phyloP scores from a whole-genome alignment of 2,113 vertebrate species.

The Laticauda laticaudata region DNA sequence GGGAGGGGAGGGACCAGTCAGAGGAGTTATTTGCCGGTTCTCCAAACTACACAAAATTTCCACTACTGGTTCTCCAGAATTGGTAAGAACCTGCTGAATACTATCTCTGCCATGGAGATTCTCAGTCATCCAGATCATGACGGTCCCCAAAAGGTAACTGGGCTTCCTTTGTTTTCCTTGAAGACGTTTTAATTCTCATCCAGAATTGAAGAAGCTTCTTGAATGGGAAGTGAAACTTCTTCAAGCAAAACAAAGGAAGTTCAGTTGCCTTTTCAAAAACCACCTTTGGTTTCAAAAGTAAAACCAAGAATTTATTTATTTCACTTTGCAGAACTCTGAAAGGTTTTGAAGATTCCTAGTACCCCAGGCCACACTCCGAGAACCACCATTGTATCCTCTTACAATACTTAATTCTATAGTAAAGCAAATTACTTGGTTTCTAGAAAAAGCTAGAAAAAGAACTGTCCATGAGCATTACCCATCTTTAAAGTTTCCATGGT shows the following conservation, averaged over 20 bases:
- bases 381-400: not conserved
- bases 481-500: conserved; percentile 35
- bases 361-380: not conserved
- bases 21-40: too few species aligned
- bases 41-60: too few species aligned
- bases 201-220: not conserved
- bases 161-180: not conserved
- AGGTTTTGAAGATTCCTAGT: not conserved
- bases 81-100: too few species aligned
- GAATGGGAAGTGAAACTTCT: not conserved
- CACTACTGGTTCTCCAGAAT: too few species aligned
- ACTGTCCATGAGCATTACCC: conserved; percentile 1
- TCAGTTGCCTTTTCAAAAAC: not conserved
- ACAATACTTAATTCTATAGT: not conserved
- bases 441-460: conserved; percentile 19
- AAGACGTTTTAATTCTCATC: not conserved
- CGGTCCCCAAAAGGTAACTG: not conserved
- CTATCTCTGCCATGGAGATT: not conserved
- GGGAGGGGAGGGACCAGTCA: too few species aligned
- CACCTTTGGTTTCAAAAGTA: not conserved
- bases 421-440: conserved; percentile 22
- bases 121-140: not conserved
- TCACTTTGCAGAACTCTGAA: not conserved
- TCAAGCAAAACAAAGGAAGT: not conserved
- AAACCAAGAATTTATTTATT: not conserved